phyloP scores from a whole-genome alignment of 2,113 vertebrate species.

The Leptodactylus fuscus region DNA sequence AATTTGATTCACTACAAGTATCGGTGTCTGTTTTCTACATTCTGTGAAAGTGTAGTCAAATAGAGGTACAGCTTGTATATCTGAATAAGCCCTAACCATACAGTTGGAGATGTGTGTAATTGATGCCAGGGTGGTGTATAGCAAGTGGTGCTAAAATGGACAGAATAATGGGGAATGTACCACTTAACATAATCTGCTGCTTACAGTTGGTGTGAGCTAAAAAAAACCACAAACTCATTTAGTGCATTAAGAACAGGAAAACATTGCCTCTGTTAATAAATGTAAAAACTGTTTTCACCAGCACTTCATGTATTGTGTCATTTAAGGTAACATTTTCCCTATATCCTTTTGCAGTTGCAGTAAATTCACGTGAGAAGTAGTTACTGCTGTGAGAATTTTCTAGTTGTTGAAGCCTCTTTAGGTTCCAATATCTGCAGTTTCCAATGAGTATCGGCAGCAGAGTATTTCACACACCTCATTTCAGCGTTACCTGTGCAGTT shows the following conservation, averaged over 20 bases:
- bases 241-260: neutral
- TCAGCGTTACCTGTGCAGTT: too few relatives aligned
- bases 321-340: neutral
- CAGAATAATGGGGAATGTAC: neutral
- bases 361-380: neutral
- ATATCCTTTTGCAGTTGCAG: neutral
- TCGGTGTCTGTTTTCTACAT: too few relatives aligned
- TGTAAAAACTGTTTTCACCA: constrained; percentile 33
- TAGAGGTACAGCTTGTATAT: too few relatives aligned
- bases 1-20: too few relatives aligned
- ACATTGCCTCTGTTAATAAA: constrained; percentile 34
- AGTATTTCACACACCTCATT: too few relatives aligned
- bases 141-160: neutral
- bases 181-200: neutral
- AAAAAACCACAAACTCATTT: neutral
- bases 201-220: neutral
- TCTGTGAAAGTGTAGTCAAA: too few relatives aligned
- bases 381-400: too few relatives aligned
- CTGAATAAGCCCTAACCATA: neutral
- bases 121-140: neutral
- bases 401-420: too few relatives aligned
- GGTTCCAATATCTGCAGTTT: too few relatives aligned
- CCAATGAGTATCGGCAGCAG: too few relatives aligned
- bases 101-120: too few relatives aligned
- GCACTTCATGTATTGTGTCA: constrained; percentile 1